Evolutionary conservation across 2,888 invertebrate genomes (phyloP), one percentile per base, ranked within the genome.

Genomic region (Yponomeuta malinellus): DNA sequence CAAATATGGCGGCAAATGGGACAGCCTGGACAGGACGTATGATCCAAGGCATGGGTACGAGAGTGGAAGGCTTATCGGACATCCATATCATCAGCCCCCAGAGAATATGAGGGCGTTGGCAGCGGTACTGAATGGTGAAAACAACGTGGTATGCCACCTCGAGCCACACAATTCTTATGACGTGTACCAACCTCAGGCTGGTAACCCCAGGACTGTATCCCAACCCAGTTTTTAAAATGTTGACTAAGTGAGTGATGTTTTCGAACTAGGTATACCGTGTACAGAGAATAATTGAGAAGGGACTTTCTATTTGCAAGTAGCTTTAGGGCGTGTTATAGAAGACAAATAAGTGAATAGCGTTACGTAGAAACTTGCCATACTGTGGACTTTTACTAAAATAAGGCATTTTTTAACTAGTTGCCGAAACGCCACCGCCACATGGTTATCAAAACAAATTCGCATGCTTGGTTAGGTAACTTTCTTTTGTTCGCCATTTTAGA

Each of bases 101-200:
- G 92, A 92, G 73, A 94, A 90, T 72, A 93, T 93, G 85, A 86
- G 94, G 74, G 94, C 94, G 10, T 77, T 94, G 74, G 95, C 97
- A 48, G 97, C 97, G 15, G 97, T 97, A 73, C 90, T 97, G 71
- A 96, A 97, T 82, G 97, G 97, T 68, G 95, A 96, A 79, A 95
- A 95, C 80, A 97, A 97, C 73, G 97, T 97, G 72, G 96, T 97
- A 72, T 97, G 97, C 86, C 97, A 97, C 83, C 87, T 97, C 78
- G 96, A 97, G 84, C 97, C 96, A 63, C 95, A 94, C 74, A 94
- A 93, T 73, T 86, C 91, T 0, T 92, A 92, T 75, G 92, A 92
- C 75, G 90, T 86, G 0, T 92, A 92, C 77, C 90, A 88, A 74
- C 89, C 90, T 1, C 91, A 90, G 72, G 83, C 86, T 71, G 86